Conservation (phyloP, 2,888 invertebrate genomes). For the Lamellibrachia columna region DNA sequence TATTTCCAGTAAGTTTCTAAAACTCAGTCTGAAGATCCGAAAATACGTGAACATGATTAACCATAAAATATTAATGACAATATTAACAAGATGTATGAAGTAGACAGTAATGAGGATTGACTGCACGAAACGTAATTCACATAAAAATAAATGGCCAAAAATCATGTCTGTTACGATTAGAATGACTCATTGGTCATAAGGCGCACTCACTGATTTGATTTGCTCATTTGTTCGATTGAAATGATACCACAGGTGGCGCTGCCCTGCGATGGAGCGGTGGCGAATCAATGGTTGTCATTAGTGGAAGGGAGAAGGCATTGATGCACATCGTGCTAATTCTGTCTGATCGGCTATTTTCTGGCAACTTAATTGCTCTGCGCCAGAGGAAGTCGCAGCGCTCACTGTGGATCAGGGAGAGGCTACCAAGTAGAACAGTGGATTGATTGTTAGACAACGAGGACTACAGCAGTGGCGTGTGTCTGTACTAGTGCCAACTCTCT, state of each 20-base stretch:
- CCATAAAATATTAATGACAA: background rate
- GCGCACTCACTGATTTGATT: background rate
- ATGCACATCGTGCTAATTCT: slow-evolving; percentile 10
- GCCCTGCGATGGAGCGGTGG: background rate
- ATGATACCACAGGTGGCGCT: background rate
- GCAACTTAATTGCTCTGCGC: slow-evolving; percentile 12
- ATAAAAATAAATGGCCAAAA: background rate
- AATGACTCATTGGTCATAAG: no score
- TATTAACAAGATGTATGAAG: background rate
- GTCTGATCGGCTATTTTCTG: slow-evolving; percentile 16
- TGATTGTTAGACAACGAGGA: background rate
- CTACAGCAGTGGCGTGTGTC: background rate
- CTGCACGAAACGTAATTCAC: background rate
- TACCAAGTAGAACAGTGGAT: background rate
- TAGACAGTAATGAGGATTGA: background rate
- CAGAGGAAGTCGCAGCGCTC: background rate
- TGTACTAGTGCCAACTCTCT: background rate
- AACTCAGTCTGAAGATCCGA: background rate
- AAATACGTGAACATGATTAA: background rate
- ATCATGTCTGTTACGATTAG: background rate
- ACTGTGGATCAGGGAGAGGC: background rate
- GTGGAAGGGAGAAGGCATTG: slow-evolving; percentile 10
- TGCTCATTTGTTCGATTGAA: background rate
- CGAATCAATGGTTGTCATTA: slow-evolving; percentile 4
- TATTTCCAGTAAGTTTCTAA: background rate